Evolutionary conservation across 1,140 invertebrate genomes (phyloP), one percentile per base, ranked within the genome.

Genomic region (Brachionus plicatilis): DNA sequence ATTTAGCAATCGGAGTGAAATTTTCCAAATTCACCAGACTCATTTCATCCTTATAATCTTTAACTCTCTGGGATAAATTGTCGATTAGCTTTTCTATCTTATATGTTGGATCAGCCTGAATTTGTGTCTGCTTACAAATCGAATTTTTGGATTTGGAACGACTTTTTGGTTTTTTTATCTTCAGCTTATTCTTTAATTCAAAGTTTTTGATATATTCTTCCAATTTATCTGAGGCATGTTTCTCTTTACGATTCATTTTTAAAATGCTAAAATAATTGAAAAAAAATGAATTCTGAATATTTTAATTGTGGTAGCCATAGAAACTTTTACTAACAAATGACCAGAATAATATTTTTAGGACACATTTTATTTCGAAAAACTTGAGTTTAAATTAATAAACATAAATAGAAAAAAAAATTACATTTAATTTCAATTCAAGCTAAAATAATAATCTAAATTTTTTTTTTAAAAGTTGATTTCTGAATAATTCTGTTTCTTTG

Each of bases 191-290:
- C 2, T 76, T 76, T 11, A 76, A 5, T 76, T 76, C 72, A 76
- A 76, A 76, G 33, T 76, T 50, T 76, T 50, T 47, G 9, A 76
- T 76, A 41, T 76, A 76, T 37, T 76, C 72, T 14, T 76, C 72
- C 20, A 76, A 24, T 12, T 27, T 50, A 47, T 76, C 20, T 14
- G 43, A 50, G 27, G 72, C 72, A 27, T 50, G 17, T 50, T 50
- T 50, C 14, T 50, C 20, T 76, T 76, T 76, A 14, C 27, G 43
- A 27, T 29, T 47, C 72, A 76, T 76, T 47, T 47, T n/a, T 27
- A 8, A 8, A 20, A 20, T 9, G 5, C 9, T 20, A 0, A 24
- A 17, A 8, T 9, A 24, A 60, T 60, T 20, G 8, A 20, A 60
- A 5, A 20, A 60, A 60, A 60, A 60, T 20, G 8, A 20, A 20